Evolutionary conservation across 2,797 vertebrate genomes (phyloP).

Genomic region (Acrossocheilus wenchowensis): DNA sequence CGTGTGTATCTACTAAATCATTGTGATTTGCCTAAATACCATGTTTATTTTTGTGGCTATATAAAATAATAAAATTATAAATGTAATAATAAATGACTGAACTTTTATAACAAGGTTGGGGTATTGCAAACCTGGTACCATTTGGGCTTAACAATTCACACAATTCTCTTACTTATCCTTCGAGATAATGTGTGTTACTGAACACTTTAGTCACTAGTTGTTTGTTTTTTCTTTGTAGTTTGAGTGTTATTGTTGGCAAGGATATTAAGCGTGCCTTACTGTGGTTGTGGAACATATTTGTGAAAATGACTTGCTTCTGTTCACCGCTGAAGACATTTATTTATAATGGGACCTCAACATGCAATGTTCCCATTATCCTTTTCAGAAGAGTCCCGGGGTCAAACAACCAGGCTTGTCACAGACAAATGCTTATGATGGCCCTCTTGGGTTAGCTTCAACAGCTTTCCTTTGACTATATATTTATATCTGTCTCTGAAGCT

Average conservation of each 20-base stretch:
- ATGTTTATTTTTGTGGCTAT: too few species aligned
- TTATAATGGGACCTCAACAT: constrained; percentile 65
- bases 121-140: not conserved
- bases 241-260: not conserved
- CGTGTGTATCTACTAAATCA: not conserved
- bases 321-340: constrained; percentile 38
- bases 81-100: not conserved
- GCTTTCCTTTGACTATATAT: not conserved
- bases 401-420: constrained; percentile 36
- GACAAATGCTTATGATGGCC: constrained; percentile 19
- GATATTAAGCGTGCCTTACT: not conserved
- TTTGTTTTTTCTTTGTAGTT: not conserved
- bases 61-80: not conserved
- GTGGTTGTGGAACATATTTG: constrained; percentile 10
- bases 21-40: not conserved
- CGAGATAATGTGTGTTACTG: not conserved
- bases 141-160: not conserved
- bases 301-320: not conserved
- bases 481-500: constrained; percentile 10
- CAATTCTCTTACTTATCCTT: not conserved
- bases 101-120: not conserved
- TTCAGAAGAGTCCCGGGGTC: constrained; percentile 36
- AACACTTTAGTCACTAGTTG: not conserved
- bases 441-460: not conserved
- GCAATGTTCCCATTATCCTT: constrained; percentile 57